Percentiles rank a stretch among this genome's conserved stretches.
Evolutionary conservation across 2,113 vertebrate species (phyloP).

Genomic region (Entosphenus tridentatus): DNA sequence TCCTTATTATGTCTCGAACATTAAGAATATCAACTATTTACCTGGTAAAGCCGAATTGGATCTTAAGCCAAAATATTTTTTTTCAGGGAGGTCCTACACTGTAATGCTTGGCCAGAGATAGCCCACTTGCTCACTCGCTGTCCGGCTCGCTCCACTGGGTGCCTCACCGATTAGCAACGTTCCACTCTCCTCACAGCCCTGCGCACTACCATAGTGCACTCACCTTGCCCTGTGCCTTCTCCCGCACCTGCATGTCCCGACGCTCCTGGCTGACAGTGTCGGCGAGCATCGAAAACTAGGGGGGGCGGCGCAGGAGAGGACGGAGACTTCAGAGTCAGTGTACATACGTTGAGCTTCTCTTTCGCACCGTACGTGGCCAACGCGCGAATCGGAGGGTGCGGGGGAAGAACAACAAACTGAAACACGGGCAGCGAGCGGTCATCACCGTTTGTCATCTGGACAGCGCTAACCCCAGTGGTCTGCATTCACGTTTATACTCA

Average conservation of each 20-base stretch:
- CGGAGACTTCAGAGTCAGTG: not conserved
- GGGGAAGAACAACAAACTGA: not conserved
- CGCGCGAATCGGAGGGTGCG: not conserved
- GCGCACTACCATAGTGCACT: slow-evolving; percentile 1
- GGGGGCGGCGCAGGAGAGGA: not conserved
- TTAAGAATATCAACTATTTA: too few species aligned
- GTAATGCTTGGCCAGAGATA: too few species aligned
- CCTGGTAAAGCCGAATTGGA: too few species aligned
- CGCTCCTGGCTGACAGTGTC: slow-evolving; percentile 52
- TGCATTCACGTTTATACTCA: too few species aligned
- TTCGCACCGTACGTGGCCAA: not conserved
- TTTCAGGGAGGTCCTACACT: too few species aligned
- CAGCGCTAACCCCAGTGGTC: not conserved
- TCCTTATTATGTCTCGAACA: too few species aligned
- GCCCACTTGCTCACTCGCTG: too few species aligned
- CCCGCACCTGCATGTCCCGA: slow-evolving; percentile 43
- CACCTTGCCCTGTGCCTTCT: slow-evolving; percentile 62
- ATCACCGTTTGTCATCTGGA: not conserved
- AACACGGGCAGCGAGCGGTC: not conserved
- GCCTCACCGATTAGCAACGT: too few species aligned
- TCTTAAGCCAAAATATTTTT: too few species aligned
- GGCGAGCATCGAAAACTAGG: slow-evolving; percentile 66
- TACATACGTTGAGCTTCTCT: not conserved
- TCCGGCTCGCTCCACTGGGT: too few species aligned
- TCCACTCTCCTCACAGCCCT: not conserved